phyloP scores from a whole-genome alignment of 1,140 invertebrate species.

The Temnothorax curvispinosus region DNA sequence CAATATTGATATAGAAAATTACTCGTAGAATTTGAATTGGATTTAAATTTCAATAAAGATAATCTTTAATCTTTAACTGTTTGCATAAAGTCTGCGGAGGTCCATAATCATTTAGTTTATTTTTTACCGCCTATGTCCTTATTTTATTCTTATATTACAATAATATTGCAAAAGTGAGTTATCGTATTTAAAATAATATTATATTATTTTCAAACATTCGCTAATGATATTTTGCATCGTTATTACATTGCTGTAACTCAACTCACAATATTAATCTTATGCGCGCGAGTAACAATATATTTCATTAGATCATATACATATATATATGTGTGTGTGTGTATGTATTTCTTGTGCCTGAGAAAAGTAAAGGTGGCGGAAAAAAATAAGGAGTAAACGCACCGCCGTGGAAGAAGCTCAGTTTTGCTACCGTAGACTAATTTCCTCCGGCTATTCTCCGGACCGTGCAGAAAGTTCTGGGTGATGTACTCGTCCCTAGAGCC shows the following conservation, averaged over 20 bases:
- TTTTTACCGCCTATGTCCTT: background rate
- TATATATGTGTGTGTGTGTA: background rate
- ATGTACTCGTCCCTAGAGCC: conserved; percentile 79
- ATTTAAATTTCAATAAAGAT: background rate
- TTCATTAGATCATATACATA: background rate
- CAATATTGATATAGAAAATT: background rate
- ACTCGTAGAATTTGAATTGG: background rate
- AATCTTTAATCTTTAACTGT: background rate
- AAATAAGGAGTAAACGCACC: conserved; percentile 33
- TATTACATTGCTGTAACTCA: background rate
- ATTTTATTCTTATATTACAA: too few species aligned
- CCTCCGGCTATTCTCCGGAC: conserved; percentile 59
- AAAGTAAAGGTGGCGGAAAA: conserved; percentile 24
- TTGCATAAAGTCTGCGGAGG: background rate
- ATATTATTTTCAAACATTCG: background rate
- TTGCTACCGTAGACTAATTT: conserved; percentile 80
- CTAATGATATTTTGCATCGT: background rate
- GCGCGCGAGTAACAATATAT: background rate
- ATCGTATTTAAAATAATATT: background rate
- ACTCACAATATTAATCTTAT: conserved; percentile 5
- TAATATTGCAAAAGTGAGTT: background rate
- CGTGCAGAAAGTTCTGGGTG: conserved; percentile 76
- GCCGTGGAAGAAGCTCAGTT: conserved; percentile 69
- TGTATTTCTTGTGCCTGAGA: background rate
- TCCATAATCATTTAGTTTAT: background rate